Percentiles rank a stretch among this genome's conserved stretches.
Conservation (phyloP, 2,797 vertebrate species). For the Neostethus bicornis region DNA sequence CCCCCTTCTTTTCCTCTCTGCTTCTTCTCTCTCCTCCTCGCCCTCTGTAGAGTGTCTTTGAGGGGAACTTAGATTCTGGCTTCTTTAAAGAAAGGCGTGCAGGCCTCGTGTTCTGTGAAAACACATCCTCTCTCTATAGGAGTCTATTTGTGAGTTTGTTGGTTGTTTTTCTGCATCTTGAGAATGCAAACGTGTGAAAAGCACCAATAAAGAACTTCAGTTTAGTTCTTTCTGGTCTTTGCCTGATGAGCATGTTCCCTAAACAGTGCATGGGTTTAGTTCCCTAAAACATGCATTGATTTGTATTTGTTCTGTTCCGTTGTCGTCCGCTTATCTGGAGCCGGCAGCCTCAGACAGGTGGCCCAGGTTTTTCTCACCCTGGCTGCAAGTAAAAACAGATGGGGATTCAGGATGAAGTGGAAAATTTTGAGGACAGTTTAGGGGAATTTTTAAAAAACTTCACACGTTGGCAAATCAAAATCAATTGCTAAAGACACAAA, state of each 20-base stretch:
- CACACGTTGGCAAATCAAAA: too few relatives aligned
- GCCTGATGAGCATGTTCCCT: constrained; percentile 74
- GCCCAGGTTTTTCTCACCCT: too few relatives aligned
- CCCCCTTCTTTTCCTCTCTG: constrained; percentile 80
- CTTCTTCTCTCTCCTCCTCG: constrained; percentile 58
- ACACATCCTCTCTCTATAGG: constrained; percentile 94
- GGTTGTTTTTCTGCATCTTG: constrained; percentile 73
- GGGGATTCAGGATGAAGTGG: too few relatives aligned
- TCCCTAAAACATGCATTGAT: not conserved
- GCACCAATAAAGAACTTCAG: not conserved
- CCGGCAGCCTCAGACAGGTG: too few relatives aligned
- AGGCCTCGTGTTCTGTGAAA: constrained; percentile 97
- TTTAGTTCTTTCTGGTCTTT: not conserved
- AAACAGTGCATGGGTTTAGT: constrained; percentile 67
- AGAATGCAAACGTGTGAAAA: constrained; percentile 10
- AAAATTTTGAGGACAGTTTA: too few relatives aligned
- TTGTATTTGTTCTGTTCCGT: not conserved
- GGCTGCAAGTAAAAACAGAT: too few relatives aligned
- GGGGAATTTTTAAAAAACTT: too few relatives aligned
- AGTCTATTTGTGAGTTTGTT: constrained; percentile 93
- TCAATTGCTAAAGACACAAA: too few relatives aligned
- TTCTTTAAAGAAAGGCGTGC: constrained; percentile 92
- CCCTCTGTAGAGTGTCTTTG: constrained; percentile 90
- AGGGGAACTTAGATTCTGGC: constrained; percentile 94
- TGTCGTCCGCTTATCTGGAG: too few relatives aligned